A percentile compares a stretch with the other conserved stretches of the same genome.
Evolutionary conservation across 2,797 vertebrate genomes (phyloP).

Genomic region (Galago senegalensis): DNA sequence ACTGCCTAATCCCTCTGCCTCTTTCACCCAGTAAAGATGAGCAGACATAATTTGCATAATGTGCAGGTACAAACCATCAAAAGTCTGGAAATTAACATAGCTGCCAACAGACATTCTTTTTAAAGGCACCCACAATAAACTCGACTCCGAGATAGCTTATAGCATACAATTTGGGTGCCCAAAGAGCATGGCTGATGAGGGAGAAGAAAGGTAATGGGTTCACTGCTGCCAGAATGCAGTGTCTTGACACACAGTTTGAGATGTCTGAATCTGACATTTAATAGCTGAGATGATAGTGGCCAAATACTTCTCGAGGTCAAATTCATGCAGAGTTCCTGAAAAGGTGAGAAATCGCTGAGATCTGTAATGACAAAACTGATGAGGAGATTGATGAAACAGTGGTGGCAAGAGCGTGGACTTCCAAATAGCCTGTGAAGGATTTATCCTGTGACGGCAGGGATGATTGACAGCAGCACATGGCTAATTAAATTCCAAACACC

Average conservation of each 20-base stretch:
- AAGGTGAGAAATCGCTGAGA: conserved; percentile 87
- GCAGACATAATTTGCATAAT: conserved; percentile 72
- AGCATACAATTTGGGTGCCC: conserved; percentile 63
- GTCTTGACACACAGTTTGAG: conserved; percentile 87
- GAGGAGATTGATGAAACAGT: conserved; percentile 85
- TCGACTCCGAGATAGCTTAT: conserved; percentile 15
- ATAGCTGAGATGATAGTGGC: conserved; percentile 89
- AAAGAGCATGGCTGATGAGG: conserved; percentile 69
- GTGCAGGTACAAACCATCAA: conserved; percentile 65
- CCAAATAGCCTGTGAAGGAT: conserved; percentile 68
- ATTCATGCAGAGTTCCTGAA: conserved; percentile 84
- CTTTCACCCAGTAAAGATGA: conserved; percentile 31
- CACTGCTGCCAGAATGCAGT: conserved; percentile 79
- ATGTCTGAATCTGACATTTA: conserved; percentile 91
- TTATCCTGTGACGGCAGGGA: conserved; percentile 58
- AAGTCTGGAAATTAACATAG: conserved; percentile 68
- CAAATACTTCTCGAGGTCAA: conserved; percentile 88
- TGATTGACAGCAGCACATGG: conserved; percentile 59
- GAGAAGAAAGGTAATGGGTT: conserved; percentile 74
- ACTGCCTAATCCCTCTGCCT: background rate
- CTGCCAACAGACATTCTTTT: conserved; percentile 61
- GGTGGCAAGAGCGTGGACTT: conserved; percentile 75
- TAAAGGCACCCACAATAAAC: conserved; percentile 69
- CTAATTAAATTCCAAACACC: conserved; percentile 82
- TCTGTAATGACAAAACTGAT: conserved; percentile 86